Conservation (phyloP, 1,140 invertebrate genomes). For the Caenorhabditis latens region DNA sequence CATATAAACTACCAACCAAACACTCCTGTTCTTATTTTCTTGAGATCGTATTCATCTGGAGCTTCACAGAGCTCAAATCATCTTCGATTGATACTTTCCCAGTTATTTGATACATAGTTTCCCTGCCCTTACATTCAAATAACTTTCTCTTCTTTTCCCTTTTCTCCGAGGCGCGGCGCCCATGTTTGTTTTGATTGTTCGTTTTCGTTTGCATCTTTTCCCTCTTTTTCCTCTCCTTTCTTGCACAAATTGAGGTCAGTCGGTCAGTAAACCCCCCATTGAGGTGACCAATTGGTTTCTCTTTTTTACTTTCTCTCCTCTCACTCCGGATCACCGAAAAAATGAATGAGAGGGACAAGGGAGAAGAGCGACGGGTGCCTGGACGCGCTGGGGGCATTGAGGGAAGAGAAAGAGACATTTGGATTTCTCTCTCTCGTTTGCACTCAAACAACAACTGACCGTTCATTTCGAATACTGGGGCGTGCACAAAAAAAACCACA, state of each 20-base stretch:
- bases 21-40: background rate
- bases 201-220: slow-evolving; percentile 48
- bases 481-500: slow-evolving; percentile 20
- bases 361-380: slow-evolving; percentile 4
- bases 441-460: background rate
- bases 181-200: slow-evolving; percentile 46
- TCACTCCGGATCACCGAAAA: slow-evolving; percentile 24
- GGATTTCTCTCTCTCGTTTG: slow-evolving; percentile 36
- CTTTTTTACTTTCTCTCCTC: background rate
- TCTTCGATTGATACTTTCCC: too few relatives aligned
- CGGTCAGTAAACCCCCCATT: slow-evolving; percentile 54
- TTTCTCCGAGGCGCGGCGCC: background rate
- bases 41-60: too few relatives aligned
- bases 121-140: too few relatives aligned
- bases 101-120: too few relatives aligned
- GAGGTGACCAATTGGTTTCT: slow-evolving; percentile 53
- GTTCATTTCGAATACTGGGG: background rate
- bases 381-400: slow-evolving; percentile 10
- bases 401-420: background rate
- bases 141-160: background rate
- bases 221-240: background rate
- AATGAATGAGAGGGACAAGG: background rate
- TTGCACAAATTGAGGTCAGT: slow-evolving; percentile 56
- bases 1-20: too few relatives aligned
- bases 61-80: too few relatives aligned